These are phyloP conservation scores for Pluvianellus socialis DNA, from an alignment of 2,113 vertebrate species.

Conservation along the genomic window DNA sequence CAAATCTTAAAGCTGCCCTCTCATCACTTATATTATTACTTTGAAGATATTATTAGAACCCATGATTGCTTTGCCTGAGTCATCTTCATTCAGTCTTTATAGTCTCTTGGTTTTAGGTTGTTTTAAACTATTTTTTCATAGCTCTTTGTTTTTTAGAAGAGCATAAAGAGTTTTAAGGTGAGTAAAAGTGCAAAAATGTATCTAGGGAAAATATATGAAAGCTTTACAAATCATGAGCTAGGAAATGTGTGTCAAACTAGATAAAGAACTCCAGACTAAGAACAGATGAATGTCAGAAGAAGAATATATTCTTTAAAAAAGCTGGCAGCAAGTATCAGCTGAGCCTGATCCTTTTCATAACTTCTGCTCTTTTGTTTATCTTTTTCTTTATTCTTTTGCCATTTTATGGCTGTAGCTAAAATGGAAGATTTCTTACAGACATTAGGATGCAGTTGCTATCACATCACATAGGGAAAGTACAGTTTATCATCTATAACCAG, in stretches of 20 bases:
- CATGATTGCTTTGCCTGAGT: neutral
- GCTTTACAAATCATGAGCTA: neutral
- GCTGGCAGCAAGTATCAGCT: neutral
- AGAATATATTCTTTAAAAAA: conserved; percentile 22
- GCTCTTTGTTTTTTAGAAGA: neutral
- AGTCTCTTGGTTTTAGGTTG: neutral
- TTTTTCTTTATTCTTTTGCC: neutral
- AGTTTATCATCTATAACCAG: neutral
- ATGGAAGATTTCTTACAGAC: neutral
- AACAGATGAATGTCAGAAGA: conserved; percentile 15
- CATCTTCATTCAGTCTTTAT: neutral
- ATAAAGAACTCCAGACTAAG: neutral
- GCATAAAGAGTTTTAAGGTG: neutral
- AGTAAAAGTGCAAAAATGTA: neutral
- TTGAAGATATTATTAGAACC: neutral
- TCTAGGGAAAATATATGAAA: neutral
- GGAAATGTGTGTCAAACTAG: neutral
- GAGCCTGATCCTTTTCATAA: neutral
- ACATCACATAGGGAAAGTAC: neutral
- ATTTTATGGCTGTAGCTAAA: neutral
- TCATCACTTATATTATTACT: neutral
- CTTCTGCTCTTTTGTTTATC: neutral
- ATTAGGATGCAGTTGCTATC: neutral
- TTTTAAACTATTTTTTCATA: neutral
- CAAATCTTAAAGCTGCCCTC: neutral